Conservation (phyloP, 1,140 invertebrate species). For the Brachionus rotundiformis region DNA sequence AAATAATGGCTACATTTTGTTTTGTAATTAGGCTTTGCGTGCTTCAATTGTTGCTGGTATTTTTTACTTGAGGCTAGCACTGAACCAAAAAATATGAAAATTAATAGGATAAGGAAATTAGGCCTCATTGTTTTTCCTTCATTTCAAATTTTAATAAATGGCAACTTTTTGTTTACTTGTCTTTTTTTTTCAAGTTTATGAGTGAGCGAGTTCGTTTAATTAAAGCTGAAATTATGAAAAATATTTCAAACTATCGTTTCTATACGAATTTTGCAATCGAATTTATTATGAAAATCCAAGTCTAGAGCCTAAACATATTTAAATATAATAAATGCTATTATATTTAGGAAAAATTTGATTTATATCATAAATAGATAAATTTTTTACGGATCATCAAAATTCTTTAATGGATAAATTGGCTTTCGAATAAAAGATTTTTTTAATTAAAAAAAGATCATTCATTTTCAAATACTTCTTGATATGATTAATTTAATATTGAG, state of each 20-base stretch:
- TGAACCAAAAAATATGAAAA: neutral
- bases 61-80: neutral
- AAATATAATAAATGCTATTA: neutral
- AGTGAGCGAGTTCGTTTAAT: neutral
- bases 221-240: neutral
- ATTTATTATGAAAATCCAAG: neutral
- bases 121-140: neutral
- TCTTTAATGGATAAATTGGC: no score
- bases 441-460: no score
- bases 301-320: neutral
- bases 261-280: neutral
- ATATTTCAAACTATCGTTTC: neutral
- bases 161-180: neutral
- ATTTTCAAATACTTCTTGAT: no score
- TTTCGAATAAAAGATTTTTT: no score
- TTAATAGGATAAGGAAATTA: neutral
- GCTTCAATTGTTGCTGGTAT: neutral
- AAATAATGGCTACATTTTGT: neutral
- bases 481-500: no score
- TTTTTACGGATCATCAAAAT: neutral
- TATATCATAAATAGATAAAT: neutral
- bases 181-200: neutral
- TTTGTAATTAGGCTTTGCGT: slow-evolving; percentile 21
- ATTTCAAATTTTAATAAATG: neutral
- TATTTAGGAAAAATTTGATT: neutral